phyloP scores from a whole-genome alignment of 2,113 vertebrate species.

The Corvus moneduloides region DNA sequence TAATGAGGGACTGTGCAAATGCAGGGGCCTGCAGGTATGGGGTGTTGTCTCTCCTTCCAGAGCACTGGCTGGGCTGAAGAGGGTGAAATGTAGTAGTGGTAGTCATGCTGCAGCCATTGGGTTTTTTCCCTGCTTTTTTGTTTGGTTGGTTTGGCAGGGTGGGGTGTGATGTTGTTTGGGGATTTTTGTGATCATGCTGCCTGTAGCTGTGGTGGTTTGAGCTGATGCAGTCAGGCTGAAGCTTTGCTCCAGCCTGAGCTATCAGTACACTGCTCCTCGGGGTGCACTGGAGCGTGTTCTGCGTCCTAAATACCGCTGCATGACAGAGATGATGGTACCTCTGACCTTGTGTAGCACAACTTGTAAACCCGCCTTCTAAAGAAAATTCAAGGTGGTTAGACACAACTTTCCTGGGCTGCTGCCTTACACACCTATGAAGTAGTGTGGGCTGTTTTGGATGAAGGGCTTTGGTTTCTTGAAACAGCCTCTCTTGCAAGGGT shows the following conservation, averaged over 20 bases:
- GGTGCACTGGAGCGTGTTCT: not conserved
- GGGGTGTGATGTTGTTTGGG: not conserved
- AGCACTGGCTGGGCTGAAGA: not conserved
- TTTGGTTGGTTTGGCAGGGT: not conserved
- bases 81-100: not conserved
- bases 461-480: not conserved
- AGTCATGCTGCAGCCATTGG: not conserved
- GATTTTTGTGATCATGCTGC: not conserved
- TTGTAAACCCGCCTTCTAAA: not conserved
- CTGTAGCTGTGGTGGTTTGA: not conserved
- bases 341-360: not conserved
- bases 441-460: not conserved
- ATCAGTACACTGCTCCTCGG: not conserved
- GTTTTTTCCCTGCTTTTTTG: not conserved
- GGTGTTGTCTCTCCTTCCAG: not conserved
- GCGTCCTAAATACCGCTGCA: not conserved
- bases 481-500: not conserved
- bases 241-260: not conserved
- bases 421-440: not conserved
- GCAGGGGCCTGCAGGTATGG: not conserved
- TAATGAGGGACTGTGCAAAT: fast-evolving
- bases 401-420: not conserved
- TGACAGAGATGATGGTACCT: not conserved
- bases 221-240: not conserved
- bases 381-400: not conserved